These are phyloP conservation scores for Psittacula cyanocephala DNA, from an alignment of 2,113 vertebrate genomes.

Conservation along the genomic window DNA sequence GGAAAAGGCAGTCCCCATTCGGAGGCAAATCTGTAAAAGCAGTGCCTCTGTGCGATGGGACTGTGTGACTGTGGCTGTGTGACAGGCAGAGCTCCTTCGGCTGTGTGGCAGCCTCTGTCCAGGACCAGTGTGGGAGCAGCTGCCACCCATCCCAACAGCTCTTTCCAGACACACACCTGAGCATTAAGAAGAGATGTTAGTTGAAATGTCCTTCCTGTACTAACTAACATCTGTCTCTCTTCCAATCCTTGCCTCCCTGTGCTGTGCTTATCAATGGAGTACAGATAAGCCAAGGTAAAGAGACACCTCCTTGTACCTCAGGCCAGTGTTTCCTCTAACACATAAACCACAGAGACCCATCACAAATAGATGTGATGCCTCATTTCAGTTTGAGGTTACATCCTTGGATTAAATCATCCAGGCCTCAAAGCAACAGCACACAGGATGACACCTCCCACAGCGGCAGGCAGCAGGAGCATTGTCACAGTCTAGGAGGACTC, in stretches of 20 bases:
- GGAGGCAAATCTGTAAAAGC: neutral
- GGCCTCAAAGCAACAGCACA: neutral
- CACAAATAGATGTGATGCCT: neutral
- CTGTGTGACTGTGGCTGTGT: neutral
- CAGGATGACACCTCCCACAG: no score
- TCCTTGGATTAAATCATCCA: neutral
- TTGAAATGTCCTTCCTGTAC: neutral
- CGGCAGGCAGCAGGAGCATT: neutral
- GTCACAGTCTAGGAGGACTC: neutral
- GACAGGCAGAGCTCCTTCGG: neutral
- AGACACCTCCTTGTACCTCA: neutral
- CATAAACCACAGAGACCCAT: neutral
- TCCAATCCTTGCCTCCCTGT: neutral
- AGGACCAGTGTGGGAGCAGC: neutral
- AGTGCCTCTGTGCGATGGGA: neutral
- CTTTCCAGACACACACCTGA: neutral
- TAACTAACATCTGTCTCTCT: neutral
- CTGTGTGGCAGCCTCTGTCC: neutral
- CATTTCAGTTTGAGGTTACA: neutral
- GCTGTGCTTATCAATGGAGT: neutral
- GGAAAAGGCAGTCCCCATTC: neutral
- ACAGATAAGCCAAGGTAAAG: conserved; percentile 61
- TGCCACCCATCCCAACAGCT: neutral
- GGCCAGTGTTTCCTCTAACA: neutral
- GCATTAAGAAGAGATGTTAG: neutral